phyloP scores from a whole-genome alignment of 2,888 invertebrate genomes.

The Cephus rjabovi region DNA sequence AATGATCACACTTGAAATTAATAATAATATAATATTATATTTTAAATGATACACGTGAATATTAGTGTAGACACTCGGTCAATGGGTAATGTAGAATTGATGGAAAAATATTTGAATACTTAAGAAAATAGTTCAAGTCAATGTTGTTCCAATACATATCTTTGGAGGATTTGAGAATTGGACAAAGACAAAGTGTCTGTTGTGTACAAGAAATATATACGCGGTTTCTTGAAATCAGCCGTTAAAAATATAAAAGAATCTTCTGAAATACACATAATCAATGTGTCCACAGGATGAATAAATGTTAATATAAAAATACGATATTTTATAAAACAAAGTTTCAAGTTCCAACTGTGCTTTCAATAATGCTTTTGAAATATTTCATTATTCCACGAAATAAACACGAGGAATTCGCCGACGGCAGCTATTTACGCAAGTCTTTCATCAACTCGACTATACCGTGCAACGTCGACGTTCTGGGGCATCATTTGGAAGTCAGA shows the following conservation, averaged over 20 bases:
- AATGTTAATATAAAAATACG: not conserved
- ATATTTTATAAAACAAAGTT: not conserved
- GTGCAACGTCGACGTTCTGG: not conserved
- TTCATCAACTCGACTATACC: not conserved
- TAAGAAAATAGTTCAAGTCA: not conserved
- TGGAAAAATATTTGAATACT: not conserved
- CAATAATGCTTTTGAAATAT: not conserved
- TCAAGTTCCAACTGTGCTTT: not conserved
- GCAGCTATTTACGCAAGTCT: slow-evolving; percentile 19
- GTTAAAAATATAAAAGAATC: too few relatives aligned
- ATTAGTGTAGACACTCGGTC: not conserved
- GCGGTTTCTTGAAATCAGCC: too few relatives aligned
- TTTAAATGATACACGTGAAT: not conserved
- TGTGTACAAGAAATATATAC: too few relatives aligned
- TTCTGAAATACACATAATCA: not conserved
- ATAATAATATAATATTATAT: not conserved
- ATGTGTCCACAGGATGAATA: not conserved
- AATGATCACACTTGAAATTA: not conserved
- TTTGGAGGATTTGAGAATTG: not conserved
- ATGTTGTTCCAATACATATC: not conserved
- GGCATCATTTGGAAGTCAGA: not conserved
- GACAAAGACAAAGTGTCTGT: too few relatives aligned
- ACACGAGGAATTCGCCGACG: slow-evolving; percentile 29
- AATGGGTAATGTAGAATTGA: not conserved
- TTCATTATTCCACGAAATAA: not conserved